Evolutionary conservation across 2,888 invertebrate genomes (phyloP).

Genomic region (Drosophila cognata): DNA sequence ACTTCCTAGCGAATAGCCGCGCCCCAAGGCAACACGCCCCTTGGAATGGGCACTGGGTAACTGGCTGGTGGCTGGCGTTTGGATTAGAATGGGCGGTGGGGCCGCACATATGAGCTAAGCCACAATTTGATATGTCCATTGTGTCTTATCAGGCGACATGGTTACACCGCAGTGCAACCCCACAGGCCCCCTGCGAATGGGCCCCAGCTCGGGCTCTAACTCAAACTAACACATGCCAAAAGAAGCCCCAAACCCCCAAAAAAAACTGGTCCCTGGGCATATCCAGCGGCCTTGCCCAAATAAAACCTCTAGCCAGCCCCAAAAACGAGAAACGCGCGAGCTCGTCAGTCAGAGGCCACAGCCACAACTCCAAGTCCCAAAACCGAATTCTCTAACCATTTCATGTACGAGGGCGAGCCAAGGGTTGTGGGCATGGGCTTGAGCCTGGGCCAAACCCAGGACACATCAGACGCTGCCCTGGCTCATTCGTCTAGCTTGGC

Average conservation of each 20-base stretch:
- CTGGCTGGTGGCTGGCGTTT: neutral
- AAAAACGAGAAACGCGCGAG: constrained; percentile 65
- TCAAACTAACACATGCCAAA: constrained; percentile 69
- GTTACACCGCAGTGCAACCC: constrained; percentile 72
- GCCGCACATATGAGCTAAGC: constrained; percentile 71
- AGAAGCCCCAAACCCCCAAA: constrained; percentile 13
- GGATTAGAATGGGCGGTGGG: neutral
- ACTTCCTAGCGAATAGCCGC: constrained; percentile 47
- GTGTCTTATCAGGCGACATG: constrained; percentile 83
- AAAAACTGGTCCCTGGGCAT: constrained; percentile 61
- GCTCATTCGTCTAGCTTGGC: constrained; percentile 73
- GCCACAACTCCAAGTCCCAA: constrained; percentile 15
- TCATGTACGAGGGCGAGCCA: constrained; percentile 54
- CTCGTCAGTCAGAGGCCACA: constrained; percentile 64
- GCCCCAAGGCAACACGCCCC: constrained; percentile 61
- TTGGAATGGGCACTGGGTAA: constrained; percentile 9
- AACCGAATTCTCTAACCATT: constrained; percentile 43
- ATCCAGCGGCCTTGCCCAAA: constrained; percentile 78
- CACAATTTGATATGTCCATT: constrained; percentile 84
- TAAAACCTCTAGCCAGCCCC: constrained; percentile 56
- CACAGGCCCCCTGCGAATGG: constrained; percentile 68
- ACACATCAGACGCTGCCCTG: constrained; percentile 57
- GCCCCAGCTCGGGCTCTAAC: constrained; percentile 45
- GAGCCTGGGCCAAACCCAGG: constrained; percentile 51
- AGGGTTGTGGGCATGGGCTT: constrained; percentile 30